These are phyloP conservation scores for Cataglyphis livida DNA, from an alignment of 2,888 invertebrate species.

Conservation along the genomic window DNA sequence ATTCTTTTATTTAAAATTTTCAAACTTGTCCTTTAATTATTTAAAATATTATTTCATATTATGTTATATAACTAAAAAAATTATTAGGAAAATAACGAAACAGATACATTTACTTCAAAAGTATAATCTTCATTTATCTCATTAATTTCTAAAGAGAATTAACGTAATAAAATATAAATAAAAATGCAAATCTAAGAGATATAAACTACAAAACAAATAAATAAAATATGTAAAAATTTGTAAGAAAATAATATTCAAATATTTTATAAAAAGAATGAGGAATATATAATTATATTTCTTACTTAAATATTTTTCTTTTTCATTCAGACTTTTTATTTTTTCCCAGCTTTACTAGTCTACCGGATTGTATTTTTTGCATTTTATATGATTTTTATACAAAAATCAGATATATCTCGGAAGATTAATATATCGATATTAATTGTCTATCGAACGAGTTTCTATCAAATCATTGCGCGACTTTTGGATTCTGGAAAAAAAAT, in stretches of 20 bases:
- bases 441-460: background rate
- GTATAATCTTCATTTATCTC: background rate
- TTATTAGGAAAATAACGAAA: background rate
- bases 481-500: background rate
- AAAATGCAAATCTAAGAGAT: background rate
- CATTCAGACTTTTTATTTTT: background rate
- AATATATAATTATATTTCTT: background rate
- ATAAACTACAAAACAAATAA: background rate
- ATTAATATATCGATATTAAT: background rate
- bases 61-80: background rate
- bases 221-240: background rate
- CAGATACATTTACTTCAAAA: constrained; percentile 2
- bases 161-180: background rate
- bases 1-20: background rate
- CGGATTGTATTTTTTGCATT: background rate
- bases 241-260: background rate
- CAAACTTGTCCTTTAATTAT: background rate
- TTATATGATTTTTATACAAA: background rate
- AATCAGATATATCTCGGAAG: background rate
- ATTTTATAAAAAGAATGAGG: background rate
- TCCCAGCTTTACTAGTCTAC: background rate
- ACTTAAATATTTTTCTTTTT: background rate
- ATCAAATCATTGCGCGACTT: background rate
- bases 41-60: background rate
- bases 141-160: background rate